Base-by-base conservation (phyloP, 2,113 vertebrate species). In the Seriola dumerili region DNA sequence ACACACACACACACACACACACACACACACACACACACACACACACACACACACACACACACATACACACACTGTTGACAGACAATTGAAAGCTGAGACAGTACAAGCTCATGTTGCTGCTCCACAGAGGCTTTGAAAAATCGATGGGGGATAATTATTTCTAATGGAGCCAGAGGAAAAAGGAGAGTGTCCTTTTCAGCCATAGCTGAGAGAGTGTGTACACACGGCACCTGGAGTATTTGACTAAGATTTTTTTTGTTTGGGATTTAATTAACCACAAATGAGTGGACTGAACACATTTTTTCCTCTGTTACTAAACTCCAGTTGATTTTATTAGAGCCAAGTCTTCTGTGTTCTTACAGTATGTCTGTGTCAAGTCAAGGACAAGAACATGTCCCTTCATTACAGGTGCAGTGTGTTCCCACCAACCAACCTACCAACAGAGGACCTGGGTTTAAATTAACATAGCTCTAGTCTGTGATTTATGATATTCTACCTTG, bases 131-230 rank as follows among this genome's bases (percentile, higher is more conserved):
- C 34, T 62, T 70, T 19, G 46, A 14, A 44, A 67, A 78, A 93
- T 92, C 92, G 57, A 90, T 86, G 54, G 57, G 70, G 77, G 89
- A 92, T 92, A 90, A 92, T 91, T 93, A 92, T 93, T 91, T 88
- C 57, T 89, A 87, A 93, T 87, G 85, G 81, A 89, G 81, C 72
- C 80, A 74, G 79, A 78, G 29, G 66, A 75, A 76, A 73, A 74
- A 68, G n/a, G 25, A 65, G 57, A 82, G 44, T 83, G 79, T 80
- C 74, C 62, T 83, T 84, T 88, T 78, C 71, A 81, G 65, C 10
- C 17, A 17, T 21, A 66, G 68, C 36, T 17, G 29, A 13, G 0
- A 66, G 54, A 25, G 46, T 84, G 80, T 87, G 73, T 77, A 69
- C 48, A 74, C 38, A 83, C 44, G 32, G 46, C 23, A 70, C 29